Percentiles rank a stretch among this genome's conserved stretches.
These are phyloP conservation scores for Drosophila bifasciata DNA, from an alignment of 1,140 invertebrate species.

Conservation along the genomic window DNA sequence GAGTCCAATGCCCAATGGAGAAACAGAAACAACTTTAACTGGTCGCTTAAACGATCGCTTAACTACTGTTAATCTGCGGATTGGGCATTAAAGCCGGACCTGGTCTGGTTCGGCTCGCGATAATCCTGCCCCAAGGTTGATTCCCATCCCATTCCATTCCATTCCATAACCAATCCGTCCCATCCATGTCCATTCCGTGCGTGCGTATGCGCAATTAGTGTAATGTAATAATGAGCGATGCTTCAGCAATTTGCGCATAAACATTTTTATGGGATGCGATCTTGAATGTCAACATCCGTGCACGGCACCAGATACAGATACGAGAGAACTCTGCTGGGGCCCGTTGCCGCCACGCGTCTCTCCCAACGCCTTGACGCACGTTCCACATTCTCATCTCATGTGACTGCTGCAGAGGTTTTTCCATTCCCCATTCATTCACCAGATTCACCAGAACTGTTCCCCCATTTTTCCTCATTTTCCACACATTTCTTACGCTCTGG, in stretches of 20 bases:
- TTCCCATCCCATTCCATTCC: constrained; percentile 51
- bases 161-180: constrained; percentile 36
- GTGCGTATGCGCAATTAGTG: constrained; percentile 81
- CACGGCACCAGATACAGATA: neutral
- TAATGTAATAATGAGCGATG: constrained; percentile 73
- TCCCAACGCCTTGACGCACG: too few relatives aligned
- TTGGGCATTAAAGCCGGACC: constrained; percentile 39
- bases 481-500: neutral
- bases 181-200: constrained; percentile 64
- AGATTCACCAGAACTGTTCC: too few relatives aligned
- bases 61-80: constrained; percentile 77
- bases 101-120: constrained; percentile 5
- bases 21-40: constrained; percentile 42
- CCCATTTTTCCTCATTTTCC: too few relatives aligned
- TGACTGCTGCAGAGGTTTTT: too few relatives aligned
- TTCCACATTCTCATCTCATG: too few relatives aligned
- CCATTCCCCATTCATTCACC: too few relatives aligned
- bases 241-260: constrained; percentile 51
- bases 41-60: constrained; percentile 76
- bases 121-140: constrained; percentile 45
- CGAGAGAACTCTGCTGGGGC: too few relatives aligned
- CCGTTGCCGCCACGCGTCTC: constrained; percentile 1
- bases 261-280: constrained; percentile 43
- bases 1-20: neutral
- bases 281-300: constrained; percentile 60